A percentile compares a stretch with the other conserved stretches of the same genome.
Evolutionary conservation across 2,888 invertebrate genomes (phyloP).

Genomic region (Athalia rosae): DNA sequence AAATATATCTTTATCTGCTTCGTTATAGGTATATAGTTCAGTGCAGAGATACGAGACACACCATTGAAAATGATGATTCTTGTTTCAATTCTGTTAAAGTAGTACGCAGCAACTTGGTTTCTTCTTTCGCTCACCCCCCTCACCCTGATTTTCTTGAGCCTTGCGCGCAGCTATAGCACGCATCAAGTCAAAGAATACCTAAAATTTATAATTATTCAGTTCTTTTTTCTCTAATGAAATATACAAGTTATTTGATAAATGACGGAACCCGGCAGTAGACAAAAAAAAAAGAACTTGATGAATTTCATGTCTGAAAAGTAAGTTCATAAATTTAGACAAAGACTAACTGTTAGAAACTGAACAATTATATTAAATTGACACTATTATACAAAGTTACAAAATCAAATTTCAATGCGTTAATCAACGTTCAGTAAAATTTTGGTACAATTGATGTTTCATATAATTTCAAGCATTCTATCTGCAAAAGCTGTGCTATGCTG

Average conservation of each 20-base stretch:
- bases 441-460: not conserved
- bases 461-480: conserved; percentile 43
- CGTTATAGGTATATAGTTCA: not conserved
- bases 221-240: not conserved
- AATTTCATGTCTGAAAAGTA: too few species aligned
- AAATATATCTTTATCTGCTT: not conserved
- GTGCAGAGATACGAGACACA: conserved; percentile 9
- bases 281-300: too few species aligned
- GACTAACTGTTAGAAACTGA: not conserved
- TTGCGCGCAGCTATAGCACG: conserved; percentile 98
- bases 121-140: conserved; percentile 90
- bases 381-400: not conserved
- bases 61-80: conserved; percentile 19
- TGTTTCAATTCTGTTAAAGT: conserved; percentile 67
- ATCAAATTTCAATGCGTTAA: not conserved
- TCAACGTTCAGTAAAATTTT: not conserved
- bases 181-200: conserved; percentile 99
- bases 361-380: not conserved
- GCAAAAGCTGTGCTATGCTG: conserved; percentile 46
- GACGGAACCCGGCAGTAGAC: too few species aligned
- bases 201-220: conserved; percentile 54
- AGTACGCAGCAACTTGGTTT: conserved; percentile 91
- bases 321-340: not conserved
- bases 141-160: conserved; percentile 91
- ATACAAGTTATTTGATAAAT: too few species aligned